Evolutionary conservation across 1,140 invertebrate species (phyloP).

Genomic region (Sarcophaga peregrina): DNA sequence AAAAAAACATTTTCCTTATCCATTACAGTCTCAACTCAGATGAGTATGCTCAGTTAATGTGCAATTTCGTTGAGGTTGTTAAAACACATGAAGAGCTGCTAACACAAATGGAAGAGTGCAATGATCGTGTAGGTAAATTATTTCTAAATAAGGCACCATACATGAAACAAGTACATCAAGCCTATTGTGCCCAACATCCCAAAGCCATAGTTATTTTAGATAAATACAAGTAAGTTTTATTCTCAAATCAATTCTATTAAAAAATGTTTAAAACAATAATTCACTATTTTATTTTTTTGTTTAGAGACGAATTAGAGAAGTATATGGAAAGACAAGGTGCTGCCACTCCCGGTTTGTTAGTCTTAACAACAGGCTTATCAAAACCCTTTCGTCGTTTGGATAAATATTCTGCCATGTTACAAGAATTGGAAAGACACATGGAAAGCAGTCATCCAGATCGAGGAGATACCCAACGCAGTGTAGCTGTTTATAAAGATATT

Average conservation of each 20-base stretch:
- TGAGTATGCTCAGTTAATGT: conserved; percentile 87
- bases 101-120: conserved; percentile 81
- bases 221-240: conserved; percentile 81
- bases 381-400: conserved; percentile 95
- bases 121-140: conserved; percentile 90
- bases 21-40: conserved; percentile 80
- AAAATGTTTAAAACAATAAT: not conserved
- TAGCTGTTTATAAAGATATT: conserved; percentile 94
- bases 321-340: conserved; percentile 90
- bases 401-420: conserved; percentile 92
- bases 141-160: conserved; percentile 88
- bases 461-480: conserved; percentile 94
- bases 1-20: conserved; percentile 43
- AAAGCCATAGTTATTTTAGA: conserved; percentile 91
- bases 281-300: not conserved
- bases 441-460: conserved; percentile 95
- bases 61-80: conserved; percentile 89
- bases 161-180: conserved; percentile 86
- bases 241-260: not conserved
- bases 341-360: conserved; percentile 84
- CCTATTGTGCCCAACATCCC: conserved; percentile 93
- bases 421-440: conserved; percentile 94
- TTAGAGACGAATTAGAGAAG: conserved; percentile 84
- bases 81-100: conserved; percentile 85
- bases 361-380: conserved; percentile 91